Base-by-base conservation (phyloP, 2,797 vertebrate genomes). In the Lophotriccus pileatus region DNA sequence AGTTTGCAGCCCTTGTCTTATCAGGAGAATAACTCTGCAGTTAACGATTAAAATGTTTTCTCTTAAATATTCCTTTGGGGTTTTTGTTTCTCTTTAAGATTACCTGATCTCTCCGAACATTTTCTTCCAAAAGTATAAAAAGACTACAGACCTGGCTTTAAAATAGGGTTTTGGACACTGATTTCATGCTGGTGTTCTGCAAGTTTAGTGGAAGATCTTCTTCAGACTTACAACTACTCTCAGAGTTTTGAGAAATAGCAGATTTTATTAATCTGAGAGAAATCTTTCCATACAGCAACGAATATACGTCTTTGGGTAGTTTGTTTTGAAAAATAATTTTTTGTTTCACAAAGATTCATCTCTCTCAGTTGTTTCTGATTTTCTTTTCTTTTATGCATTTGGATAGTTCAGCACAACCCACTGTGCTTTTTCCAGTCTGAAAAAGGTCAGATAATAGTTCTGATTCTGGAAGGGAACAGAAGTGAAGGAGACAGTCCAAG, bases 331-430 rank as follows among this genome's bases (percentile, higher is more conserved):
- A 96, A 84, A 21, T 49, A 41, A 30, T 52, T 60, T 83, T 25
- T 68, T 73, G 46, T 74, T 85, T 75, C 84, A 85, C 4, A 25
- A 63, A 82, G 50, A 72, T 52, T 63, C 24, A 69, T 44, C 55
- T 18, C 41, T 68, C 75, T 74, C 59, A 20, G 67, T 59, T 69
- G 53, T 78, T 93, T 62, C 74, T 90, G 43, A 78, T 89, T 94
- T 93, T 92, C 43, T 56, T 68, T 92, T 83, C 46, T 58, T 84
- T 75, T 44, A 58, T 93, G 73, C 83, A 81, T 94, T 87, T 58
- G 28, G 79, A 79, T 70, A 94, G 87, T 90, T 93, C 95, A 89
- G 92, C 93, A 94, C 82, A 93, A 95, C 95, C 91, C 81, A 72
- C 52, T 67, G 68, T 1, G 17, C 84, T 73, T 97, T 91, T 89